phyloP scores from a whole-genome alignment of 2,888 invertebrate genomes.

The Drosophila buzzatii region DNA sequence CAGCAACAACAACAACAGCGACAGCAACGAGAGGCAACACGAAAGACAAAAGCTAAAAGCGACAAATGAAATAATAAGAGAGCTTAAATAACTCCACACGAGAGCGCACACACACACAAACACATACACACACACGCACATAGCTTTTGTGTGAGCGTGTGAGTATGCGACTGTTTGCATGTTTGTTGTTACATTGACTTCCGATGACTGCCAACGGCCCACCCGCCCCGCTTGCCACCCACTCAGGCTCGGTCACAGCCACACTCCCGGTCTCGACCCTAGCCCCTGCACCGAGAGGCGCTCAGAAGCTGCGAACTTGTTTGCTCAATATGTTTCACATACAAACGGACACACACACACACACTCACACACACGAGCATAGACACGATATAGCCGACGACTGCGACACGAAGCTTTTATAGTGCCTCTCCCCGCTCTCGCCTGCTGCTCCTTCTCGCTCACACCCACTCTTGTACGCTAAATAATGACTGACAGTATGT shows the following conservation, averaged over 20 bases:
- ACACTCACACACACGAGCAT: conserved; percentile 10
- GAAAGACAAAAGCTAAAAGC: conserved; percentile 82
- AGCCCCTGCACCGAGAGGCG: conserved; percentile 40
- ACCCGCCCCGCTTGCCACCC: conserved; percentile 25
- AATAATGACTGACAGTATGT: conserved; percentile 81
- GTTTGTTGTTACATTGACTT: conserved; percentile 82
- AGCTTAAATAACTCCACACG: conserved; percentile 82
- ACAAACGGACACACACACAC: conserved; percentile 52
- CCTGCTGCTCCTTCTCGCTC: conserved; percentile 20
- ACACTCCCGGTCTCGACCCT: conserved; percentile 16
- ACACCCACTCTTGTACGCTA: conserved; percentile 66
- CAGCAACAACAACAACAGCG: conserved; percentile 27
- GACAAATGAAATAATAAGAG: conserved; percentile 82
- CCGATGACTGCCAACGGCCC: conserved; percentile 74
- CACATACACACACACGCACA: not conserved
- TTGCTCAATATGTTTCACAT: conserved; percentile 82
- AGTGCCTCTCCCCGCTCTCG: conserved; percentile 12
- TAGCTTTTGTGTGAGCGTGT: conserved; percentile 15
- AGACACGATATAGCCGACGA: conserved; percentile 49
- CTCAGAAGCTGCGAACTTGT: conserved; percentile 83
- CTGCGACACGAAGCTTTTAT: conserved; percentile 70
- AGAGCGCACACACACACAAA: conserved; percentile 53
- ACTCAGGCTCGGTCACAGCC: conserved; percentile 30
- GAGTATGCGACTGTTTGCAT: conserved; percentile 69
- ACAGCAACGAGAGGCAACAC: conserved; percentile 67